Conservation (phyloP, 2,797 vertebrate genomes). For the Pantherophis alleghaniensis region DNA sequence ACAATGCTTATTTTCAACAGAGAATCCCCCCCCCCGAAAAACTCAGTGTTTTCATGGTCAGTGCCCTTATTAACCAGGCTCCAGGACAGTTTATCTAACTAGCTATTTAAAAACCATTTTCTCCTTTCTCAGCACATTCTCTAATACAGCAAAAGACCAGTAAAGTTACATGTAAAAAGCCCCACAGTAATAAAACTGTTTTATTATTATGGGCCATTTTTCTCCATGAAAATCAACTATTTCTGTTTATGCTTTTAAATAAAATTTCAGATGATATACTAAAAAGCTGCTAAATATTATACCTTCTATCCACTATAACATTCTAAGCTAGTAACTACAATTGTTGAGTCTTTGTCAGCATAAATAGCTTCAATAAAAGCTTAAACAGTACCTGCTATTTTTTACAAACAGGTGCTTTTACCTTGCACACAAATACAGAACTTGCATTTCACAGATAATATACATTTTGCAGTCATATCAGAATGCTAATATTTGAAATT, state of each 20-base stretch:
- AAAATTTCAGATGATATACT: neutral
- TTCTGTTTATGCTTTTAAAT: neutral
- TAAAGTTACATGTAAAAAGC: slow-evolving; percentile 41
- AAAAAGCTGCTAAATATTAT: neutral
- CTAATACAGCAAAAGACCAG: slow-evolving; percentile 48
- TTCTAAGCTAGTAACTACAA: neutral
- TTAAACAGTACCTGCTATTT: neutral
- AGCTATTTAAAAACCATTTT: slow-evolving; percentile 52
- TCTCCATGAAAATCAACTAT: neutral
- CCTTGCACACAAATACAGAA: neutral
- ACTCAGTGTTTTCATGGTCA: slow-evolving; percentile 43
- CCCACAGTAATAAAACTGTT: slow-evolving; percentile 30
- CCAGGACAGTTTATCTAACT: slow-evolving; percentile 59
- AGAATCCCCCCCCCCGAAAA: slow-evolving; percentile 12
- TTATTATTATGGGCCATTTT: neutral
- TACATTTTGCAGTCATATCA: neutral
- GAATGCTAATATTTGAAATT: neutral
- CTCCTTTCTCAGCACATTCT: slow-evolving; percentile 52
- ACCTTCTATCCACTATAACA: neutral
- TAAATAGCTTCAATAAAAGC: neutral
- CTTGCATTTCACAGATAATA: neutral
- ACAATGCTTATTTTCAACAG: slow-evolving; percentile 78
- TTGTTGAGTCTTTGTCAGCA: neutral
- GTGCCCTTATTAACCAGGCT: slow-evolving; percentile 61
- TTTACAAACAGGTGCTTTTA: neutral